Percentiles rank a stretch among this genome's conserved stretches.
Evolutionary conservation across 2,888 invertebrate genomes (phyloP).

Genomic region (Physocephala rufipes): DNA sequence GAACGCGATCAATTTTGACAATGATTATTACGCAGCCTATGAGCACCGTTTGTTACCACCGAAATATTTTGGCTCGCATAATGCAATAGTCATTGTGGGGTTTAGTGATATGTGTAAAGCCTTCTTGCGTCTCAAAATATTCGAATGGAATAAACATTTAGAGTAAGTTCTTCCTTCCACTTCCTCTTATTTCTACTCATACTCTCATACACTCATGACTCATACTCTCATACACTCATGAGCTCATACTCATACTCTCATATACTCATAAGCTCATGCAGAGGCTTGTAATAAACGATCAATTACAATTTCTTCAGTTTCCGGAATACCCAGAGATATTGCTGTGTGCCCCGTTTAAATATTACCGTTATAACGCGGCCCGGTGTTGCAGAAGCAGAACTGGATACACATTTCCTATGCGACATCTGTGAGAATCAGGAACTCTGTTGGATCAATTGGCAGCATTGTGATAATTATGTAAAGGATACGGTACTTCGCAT

Average conservation of each 20-base stretch:
- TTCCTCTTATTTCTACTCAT: no score
- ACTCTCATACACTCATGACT: no score
- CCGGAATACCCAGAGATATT: constrained; percentile 37
- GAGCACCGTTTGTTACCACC: constrained; percentile 49
- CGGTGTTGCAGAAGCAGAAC: constrained; percentile 53
- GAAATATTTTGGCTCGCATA: constrained; percentile 46
- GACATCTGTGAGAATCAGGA: constrained; percentile 37
- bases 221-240: no score
- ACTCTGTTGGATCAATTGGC: constrained; percentile 49
- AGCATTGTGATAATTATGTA: constrained; percentile 48
- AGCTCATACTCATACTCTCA: no score
- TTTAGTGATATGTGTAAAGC: constrained; percentile 53
- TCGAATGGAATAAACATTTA: constrained; percentile 50
- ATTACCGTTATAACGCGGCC: constrained; percentile 50
- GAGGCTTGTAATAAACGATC: no score
- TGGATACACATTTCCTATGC: constrained; percentile 49
- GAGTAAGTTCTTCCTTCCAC: constrained; percentile 46
- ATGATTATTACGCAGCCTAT: constrained; percentile 47
- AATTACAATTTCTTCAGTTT: constrained; percentile 38
- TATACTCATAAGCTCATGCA: no score
- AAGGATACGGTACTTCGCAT: constrained; percentile 52
- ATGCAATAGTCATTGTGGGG: constrained; percentile 52
- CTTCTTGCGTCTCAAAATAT: constrained; percentile 53
- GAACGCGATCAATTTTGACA: constrained; percentile 40
- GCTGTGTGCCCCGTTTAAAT: constrained; percentile 52